These are phyloP conservation scores for Oscheius sp. DNA, from an alignment of 2,888 invertebrate genomes.

Conservation along the genomic window DNA sequence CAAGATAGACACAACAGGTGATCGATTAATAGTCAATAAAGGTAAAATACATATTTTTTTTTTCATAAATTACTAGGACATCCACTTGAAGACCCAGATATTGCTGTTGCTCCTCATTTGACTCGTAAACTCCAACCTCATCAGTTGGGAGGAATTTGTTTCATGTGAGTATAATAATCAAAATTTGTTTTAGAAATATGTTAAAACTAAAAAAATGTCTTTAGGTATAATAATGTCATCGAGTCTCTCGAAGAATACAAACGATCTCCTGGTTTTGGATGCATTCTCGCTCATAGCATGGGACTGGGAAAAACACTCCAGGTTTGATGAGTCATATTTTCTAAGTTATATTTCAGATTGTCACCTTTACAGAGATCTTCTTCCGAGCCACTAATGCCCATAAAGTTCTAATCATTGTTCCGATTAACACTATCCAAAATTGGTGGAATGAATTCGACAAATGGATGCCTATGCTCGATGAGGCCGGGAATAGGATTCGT, in stretches of 20 bases:
- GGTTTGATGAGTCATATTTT: constrained; percentile 35
- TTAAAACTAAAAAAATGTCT: constrained; percentile 8
- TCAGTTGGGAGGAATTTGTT: constrained; percentile 65
- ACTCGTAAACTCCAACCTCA: constrained; percentile 63
- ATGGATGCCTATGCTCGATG: constrained; percentile 82
- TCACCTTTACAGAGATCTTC: constrained; percentile 95
- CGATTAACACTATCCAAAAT: constrained; percentile 97
- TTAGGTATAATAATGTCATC: constrained; percentile 88
- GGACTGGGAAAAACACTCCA: constrained; percentile 95
- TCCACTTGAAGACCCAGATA: constrained; percentile 53
- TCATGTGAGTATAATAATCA: constrained; percentile 53
- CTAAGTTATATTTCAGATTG: constrained; percentile 75
- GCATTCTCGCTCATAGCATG: constrained; percentile 92
- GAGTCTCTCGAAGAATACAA: constrained; percentile 89
- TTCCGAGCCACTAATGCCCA: constrained; percentile 86
- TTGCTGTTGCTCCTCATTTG: constrained; percentile 58
- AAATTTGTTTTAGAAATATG: not conserved
- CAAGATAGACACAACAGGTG: constrained; percentile 45
- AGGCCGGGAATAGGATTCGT: constrained; percentile 72
- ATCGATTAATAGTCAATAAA: constrained; percentile 58
- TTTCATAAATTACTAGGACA: constrained; percentile 36
- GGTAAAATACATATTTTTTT: constrained; percentile 33
- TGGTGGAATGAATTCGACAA: constrained; percentile 93
- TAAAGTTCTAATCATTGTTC: constrained; percentile 93
- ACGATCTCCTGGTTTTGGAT: constrained; percentile 88